These are phyloP conservation scores for Lasaia peninsularis DNA, from an alignment of 1,140 invertebrate species.

Conservation along the genomic window DNA sequence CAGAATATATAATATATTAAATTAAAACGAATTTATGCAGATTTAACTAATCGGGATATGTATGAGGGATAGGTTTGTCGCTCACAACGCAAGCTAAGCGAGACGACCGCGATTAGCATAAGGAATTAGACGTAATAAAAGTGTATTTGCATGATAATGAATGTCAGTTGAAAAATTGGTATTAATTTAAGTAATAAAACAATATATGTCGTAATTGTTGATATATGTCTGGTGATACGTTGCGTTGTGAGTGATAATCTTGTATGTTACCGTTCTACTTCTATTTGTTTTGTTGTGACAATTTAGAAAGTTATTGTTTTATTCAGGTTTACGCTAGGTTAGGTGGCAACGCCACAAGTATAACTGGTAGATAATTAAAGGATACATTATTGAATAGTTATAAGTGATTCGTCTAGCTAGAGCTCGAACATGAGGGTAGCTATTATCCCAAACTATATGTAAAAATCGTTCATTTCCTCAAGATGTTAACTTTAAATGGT, in stretches of 20 bases:
- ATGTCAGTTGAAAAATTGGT: slow-evolving; percentile 14
- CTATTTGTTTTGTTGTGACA: slow-evolving; percentile 65
- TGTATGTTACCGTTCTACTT: slow-evolving; percentile 55
- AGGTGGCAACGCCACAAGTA: slow-evolving; percentile 62
- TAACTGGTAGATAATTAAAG: slow-evolving; percentile 61
- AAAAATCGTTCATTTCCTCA: neutral
- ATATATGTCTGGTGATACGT: slow-evolving; percentile 13
- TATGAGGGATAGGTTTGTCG: slow-evolving; percentile 35
- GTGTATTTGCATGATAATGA: slow-evolving; percentile 15
- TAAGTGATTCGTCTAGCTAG: slow-evolving; percentile 24
- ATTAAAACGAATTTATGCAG: slow-evolving; percentile 69
- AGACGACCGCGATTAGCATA: neutral
- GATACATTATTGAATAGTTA: slow-evolving; percentile 57
- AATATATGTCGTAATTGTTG: slow-evolving; percentile 10
- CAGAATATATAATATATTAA: slow-evolving; percentile 69
- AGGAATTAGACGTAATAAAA: slow-evolving; percentile 5
- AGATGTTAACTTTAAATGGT: neutral
- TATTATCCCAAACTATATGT: slow-evolving; percentile 6
- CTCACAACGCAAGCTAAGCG: slow-evolving; percentile 16
- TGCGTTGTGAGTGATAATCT: slow-evolving; percentile 13
- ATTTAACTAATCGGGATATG: slow-evolving; percentile 29
- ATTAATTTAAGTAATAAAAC: slow-evolving; percentile 14
- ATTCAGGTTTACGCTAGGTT: slow-evolving; percentile 69
- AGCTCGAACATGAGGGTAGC: slow-evolving; percentile 18
- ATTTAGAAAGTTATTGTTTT: slow-evolving; percentile 67